Conservation (phyloP, 2,888 invertebrate genomes). For the Aspidiotus destructor region DNA sequence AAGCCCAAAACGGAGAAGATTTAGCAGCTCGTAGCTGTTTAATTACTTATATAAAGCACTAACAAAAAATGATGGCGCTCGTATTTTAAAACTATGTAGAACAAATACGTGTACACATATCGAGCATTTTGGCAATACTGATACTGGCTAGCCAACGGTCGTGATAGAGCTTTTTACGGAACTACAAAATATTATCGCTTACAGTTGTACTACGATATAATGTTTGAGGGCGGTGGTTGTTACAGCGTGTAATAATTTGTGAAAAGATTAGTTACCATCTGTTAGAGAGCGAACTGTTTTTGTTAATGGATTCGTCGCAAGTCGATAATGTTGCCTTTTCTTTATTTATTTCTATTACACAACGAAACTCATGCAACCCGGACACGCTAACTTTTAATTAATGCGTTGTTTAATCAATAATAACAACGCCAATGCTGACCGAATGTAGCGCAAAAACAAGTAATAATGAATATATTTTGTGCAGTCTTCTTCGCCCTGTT, state of each 20-base stretch:
- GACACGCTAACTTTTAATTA: slow-evolving; percentile 22
- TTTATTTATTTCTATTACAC: slow-evolving; percentile 22
- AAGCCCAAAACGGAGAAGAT: not conserved
- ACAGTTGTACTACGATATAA: slow-evolving; percentile 9
- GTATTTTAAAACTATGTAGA: slow-evolving; percentile 25
- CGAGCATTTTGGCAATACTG: slow-evolving; percentile 19
- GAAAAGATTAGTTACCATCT: slow-evolving; percentile 29
- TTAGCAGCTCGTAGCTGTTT: slow-evolving; percentile 8
- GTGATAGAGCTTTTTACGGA: slow-evolving; percentile 28
- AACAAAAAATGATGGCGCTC: slow-evolving; percentile 26
- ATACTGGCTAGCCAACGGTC: slow-evolving; percentile 3
- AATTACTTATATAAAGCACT: slow-evolving; percentile 27
- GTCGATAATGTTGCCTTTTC: slow-evolving; percentile 28
- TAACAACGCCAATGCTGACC: slow-evolving; percentile 1
- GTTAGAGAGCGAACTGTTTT: slow-evolving; percentile 27
- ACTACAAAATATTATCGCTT: slow-evolving; percentile 25
- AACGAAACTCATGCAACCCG: slow-evolving; percentile 1
- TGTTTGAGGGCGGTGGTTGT: not conserved
- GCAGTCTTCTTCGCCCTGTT: no score
- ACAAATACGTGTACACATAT: slow-evolving; percentile 1
- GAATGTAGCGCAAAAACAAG: not conserved
- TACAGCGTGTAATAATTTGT: slow-evolving; percentile 27
- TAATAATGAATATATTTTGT: no score
- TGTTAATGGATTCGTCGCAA: slow-evolving; percentile 31
- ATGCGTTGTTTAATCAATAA: slow-evolving; percentile 25